phyloP scores from a whole-genome alignment of 2,113 vertebrate species.

The Recurvirostra avosetta region DNA sequence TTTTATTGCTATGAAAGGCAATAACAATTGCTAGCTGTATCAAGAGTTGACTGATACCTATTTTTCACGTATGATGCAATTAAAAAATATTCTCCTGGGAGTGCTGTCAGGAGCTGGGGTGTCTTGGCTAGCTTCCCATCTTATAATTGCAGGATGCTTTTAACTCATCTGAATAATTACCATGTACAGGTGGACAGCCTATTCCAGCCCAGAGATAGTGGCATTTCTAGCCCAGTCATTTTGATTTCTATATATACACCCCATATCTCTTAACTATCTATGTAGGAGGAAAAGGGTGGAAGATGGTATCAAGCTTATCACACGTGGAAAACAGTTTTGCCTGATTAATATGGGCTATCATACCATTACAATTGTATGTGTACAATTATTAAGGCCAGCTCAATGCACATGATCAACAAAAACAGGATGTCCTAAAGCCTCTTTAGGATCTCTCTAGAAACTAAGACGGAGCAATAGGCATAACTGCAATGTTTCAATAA shows the following conservation, averaged over 20 bases:
- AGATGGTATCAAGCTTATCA: neutral
- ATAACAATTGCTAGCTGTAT: neutral
- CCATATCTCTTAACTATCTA: neutral
- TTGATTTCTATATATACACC: slow-evolving; percentile 38
- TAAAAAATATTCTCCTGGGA: neutral
- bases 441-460: neutral
- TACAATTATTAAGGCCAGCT: neutral
- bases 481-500: neutral
- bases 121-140: neutral
- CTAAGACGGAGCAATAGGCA: neutral
- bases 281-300: slow-evolving; percentile 1
- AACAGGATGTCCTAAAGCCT: neutral
- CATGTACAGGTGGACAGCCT: neutral
- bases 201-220: neutral
- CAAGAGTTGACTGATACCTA: neutral
- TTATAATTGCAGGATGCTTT: slow-evolving; percentile 60
- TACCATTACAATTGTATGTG: neutral
- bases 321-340: neutral
- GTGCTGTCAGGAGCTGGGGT: neutral
- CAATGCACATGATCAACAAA: neutral
- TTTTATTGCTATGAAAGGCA: neutral
- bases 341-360: neutral
- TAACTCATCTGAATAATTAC: slow-evolving; percentile 28
- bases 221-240: neutral
- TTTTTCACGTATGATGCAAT: neutral